A percentile compares a stretch with the other conserved stretches of the same genome.
Conservation (phyloP, 2,888 invertebrate genomes). For the Saturnia japonica region DNA sequence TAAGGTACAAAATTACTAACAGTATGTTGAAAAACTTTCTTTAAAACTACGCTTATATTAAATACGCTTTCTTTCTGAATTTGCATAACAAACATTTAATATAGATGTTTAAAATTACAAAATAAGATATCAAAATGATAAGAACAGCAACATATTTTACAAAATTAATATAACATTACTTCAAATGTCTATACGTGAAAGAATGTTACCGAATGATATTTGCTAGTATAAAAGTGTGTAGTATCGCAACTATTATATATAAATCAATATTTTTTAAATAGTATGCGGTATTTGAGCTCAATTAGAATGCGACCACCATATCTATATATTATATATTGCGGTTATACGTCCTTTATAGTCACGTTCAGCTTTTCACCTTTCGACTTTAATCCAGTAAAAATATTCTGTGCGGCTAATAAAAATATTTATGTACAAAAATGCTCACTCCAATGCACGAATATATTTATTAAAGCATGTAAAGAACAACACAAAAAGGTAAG, state of each 20-base stretch:
- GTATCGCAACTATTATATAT: neutral
- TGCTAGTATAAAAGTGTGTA: neutral
- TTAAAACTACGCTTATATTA: neutral
- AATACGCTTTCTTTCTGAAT: neutral
- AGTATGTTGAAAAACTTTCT: neutral
- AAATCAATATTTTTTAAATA: neutral
- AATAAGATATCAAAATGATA: constrained; percentile 4
- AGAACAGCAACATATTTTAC: constrained; percentile 21
- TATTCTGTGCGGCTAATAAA: too few species aligned
- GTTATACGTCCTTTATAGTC: too few species aligned
- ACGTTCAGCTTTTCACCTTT: too few species aligned
- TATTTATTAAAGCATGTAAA: too few species aligned
- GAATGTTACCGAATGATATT: constrained; percentile 47
- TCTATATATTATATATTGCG: too few species aligned
- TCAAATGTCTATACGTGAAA: constrained; percentile 26
- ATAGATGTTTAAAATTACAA: neutral
- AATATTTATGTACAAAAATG: too few species aligned
- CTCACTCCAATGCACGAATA: too few species aligned
- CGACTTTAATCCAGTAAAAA: too few species aligned
- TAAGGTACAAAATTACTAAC: neutral
- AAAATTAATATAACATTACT: constrained; percentile 26
- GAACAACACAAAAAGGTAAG: too few species aligned
- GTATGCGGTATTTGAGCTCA: neutral
- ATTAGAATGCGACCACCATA: neutral
- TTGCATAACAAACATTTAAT: neutral